phyloP scores from a whole-genome alignment of 2,797 vertebrate genomes.

The Agapornis canus region DNA sequence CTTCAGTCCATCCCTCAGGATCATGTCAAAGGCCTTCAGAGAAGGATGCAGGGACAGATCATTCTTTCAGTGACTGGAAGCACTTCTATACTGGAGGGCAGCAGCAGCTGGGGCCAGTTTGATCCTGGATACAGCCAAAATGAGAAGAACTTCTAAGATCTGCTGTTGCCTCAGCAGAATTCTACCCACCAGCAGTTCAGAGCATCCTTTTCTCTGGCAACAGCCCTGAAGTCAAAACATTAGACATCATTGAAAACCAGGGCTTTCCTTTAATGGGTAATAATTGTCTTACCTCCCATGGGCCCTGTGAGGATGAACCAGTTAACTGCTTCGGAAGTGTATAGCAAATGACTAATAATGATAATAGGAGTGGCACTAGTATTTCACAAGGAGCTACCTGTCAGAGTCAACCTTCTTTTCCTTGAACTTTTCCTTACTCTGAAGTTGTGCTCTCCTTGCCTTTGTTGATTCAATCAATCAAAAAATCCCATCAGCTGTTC shows the following conservation, averaged over 20 bases:
- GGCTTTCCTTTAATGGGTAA: not conserved
- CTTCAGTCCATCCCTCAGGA: not conserved
- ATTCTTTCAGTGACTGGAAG: not conserved
- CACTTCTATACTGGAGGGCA: not conserved
- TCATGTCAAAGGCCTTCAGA: not conserved
- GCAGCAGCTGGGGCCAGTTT: not conserved
- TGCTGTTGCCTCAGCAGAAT: not conserved
- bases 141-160: not conserved
- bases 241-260: not conserved
- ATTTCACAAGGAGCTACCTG: not conserved
- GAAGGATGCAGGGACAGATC: not conserved
- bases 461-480: not conserved
- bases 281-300: not conserved
- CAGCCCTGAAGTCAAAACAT: not conserved
- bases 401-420: not conserved
- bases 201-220: not conserved
- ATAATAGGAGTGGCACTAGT: constrained; percentile 8
- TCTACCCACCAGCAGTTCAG: not conserved
- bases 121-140: not conserved
- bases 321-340: constrained; percentile 11
- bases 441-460: not conserved
- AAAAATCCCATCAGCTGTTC: not conserved
- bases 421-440: not conserved
- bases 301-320: not conserved
- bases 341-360: not conserved